A percentile compares a stretch with the other conserved stretches of the same genome.
phyloP scores from a whole-genome alignment of 2,888 invertebrate species.

The Aelia acuminata region DNA sequence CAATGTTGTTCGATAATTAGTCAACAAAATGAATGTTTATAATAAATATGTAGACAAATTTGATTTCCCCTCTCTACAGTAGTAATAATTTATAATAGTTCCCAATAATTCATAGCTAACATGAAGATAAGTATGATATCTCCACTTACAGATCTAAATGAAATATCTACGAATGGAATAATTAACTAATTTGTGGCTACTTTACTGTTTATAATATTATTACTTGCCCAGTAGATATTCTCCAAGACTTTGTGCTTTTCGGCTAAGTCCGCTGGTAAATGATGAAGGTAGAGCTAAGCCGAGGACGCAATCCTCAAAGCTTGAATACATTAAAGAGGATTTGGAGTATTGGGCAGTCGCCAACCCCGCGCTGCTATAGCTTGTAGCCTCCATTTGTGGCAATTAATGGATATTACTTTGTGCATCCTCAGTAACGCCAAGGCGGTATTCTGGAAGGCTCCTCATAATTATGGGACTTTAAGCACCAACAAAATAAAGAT shows the following conservation, averaged over 20 bases:
- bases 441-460: not conserved
- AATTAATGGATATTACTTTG: slow-evolving; percentile 12
- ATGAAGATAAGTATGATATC: no score
- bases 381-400: not conserved
- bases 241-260: not conserved
- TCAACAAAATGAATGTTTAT: no score
- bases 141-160: no score
- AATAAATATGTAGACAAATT: no score
- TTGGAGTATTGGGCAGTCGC: slow-evolving; percentile 35
- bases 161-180: not conserved
- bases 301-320: slow-evolving; percentile 22
- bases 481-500: no score
- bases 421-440: not conserved
- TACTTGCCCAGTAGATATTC: not conserved
- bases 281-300: not conserved
- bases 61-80: no score
- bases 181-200: not conserved
- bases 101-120: no score
- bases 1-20: no score
- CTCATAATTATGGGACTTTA: not conserved
- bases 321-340: slow-evolving; percentile 38
- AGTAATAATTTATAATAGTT: no score
- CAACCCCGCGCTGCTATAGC: not conserved
- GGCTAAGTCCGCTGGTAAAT: not conserved
- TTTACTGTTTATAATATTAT: not conserved